A percentile compares a stretch with the other conserved stretches of the same genome.
Conservation (phyloP, 2,113 vertebrate genomes). For the Saccopteryx leptura region DNA sequence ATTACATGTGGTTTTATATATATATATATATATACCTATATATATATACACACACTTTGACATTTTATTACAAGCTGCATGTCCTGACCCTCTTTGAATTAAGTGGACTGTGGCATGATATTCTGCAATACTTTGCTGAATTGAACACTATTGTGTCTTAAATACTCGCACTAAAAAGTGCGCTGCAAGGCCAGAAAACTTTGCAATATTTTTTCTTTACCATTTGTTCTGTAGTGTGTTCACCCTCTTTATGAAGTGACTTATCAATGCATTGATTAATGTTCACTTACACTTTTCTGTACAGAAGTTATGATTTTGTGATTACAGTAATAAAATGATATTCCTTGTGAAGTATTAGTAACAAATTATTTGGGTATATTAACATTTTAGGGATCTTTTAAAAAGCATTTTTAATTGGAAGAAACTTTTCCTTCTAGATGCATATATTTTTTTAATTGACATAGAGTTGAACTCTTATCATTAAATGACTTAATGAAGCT, state of each 20-base stretch:
- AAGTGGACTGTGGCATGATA: conserved; percentile 92
- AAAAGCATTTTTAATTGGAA: conserved; percentile 67
- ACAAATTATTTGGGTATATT: conserved; percentile 78
- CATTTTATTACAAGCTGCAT: conserved; percentile 91
- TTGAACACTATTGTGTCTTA: conserved; percentile 92
- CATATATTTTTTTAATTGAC: conserved; percentile 58
- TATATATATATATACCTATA: background rate
- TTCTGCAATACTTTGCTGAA: conserved; percentile 92
- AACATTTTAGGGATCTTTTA: conserved; percentile 55
- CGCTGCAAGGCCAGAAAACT: conserved; percentile 89
- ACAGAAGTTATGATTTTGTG: conserved; percentile 92
- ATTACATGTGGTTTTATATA: conserved; percentile 89
- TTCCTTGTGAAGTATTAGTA: conserved; percentile 89
- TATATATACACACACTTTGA: conserved; percentile 66
- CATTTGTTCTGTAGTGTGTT: conserved; percentile 89
- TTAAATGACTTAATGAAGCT: conserved; percentile 56
- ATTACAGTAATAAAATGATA: conserved; percentile 96
- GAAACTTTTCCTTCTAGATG: conserved; percentile 47
- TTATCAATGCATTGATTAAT: conserved; percentile 88
- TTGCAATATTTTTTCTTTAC: conserved; percentile 89
- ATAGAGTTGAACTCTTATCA: conserved; percentile 40
- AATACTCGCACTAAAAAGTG: conserved; percentile 89
- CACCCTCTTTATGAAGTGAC: conserved; percentile 89
- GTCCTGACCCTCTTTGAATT: conserved; percentile 87
- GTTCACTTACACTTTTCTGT: conserved; percentile 95